Base-by-base conservation (phyloP, 2,888 invertebrate genomes). In the Dasysyrphus tricinctus region DNA sequence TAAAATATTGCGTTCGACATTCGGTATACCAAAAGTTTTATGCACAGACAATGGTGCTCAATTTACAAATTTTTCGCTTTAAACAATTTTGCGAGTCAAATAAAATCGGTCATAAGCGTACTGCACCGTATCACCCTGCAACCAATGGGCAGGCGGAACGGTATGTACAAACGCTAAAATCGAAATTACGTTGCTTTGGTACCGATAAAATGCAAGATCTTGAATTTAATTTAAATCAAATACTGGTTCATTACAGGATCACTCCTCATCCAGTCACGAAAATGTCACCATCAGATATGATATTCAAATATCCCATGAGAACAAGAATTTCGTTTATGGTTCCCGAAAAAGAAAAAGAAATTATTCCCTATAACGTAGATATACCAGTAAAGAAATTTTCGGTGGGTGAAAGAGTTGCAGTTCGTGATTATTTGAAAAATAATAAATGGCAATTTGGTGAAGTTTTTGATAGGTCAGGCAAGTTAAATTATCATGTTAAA, bases 391-490 rank as follows among this genome's bases (percentile, higher is more conserved):
- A 47, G 16, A 47, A 47, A 47, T 16, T 47, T 47, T 47, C 47
- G 47, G n/a, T 47, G 16, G 47, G 47, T 16, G 47, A 47, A 47
- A 47, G 47, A 47, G 47, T 47, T 47, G 47, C 47, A 47, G 16
- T 47, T 19, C 19, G 16, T 47, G 47, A 47, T 47, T 47, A 47
- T 19, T 47, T 47, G 34, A 49, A 49, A 39, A 39, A 39, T 39
- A 1, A 39, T 12, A 39, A 12, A 39, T 39, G 39, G 39, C 39
- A 39, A 39, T 39, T 39, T 39, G 12, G 39, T 39, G 39, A 39
- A 39, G 12, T 39, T 39, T 39, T 39, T 12, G 39, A 39, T 39
- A 39, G 12, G 39, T 39, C 39, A 39, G 39, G 39, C 12, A 39
- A 39, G 39, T 12, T 12, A 12, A 39, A 39, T 39, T 14, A 39